Conservation (phyloP, 2,113 vertebrate genomes). For the Dicerorhinus sumatrensis region DNA sequence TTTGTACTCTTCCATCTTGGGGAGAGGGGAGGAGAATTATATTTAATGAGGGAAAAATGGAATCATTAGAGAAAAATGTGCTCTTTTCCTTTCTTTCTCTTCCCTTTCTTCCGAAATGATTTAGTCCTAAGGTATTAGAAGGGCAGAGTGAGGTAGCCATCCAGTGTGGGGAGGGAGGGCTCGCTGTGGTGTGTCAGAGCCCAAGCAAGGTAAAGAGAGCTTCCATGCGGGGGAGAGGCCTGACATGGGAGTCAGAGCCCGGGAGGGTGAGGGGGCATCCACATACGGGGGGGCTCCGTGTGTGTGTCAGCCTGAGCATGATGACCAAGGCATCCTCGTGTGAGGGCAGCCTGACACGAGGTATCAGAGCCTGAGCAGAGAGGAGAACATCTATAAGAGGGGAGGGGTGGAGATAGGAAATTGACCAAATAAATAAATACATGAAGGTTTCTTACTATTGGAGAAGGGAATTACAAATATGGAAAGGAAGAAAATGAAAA, state of each 20-base stretch:
- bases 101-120: background rate
- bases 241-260: background rate
- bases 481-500: background rate
- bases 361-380: background rate
- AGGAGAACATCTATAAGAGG: background rate
- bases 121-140: background rate
- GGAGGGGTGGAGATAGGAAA: background rate
- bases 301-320: background rate
- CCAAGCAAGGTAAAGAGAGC: too few relatives aligned
- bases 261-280: too few relatives aligned
- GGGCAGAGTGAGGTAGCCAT: background rate
- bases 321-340: background rate
- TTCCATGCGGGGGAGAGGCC: background rate
- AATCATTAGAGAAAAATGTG: background rate
- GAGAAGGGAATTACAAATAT: background rate
- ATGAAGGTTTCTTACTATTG: background rate
- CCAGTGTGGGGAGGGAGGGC: fast-evolving
- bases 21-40: background rate
- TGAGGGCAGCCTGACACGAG: fast-evolving
- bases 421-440: background rate
- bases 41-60: background rate
- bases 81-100: background rate
- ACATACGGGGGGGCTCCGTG: fast-evolving
- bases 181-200: background rate
- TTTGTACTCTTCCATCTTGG: background rate